phyloP scores from a whole-genome alignment of 2,888 invertebrate species.

The Teinopalpus imperialis region DNA sequence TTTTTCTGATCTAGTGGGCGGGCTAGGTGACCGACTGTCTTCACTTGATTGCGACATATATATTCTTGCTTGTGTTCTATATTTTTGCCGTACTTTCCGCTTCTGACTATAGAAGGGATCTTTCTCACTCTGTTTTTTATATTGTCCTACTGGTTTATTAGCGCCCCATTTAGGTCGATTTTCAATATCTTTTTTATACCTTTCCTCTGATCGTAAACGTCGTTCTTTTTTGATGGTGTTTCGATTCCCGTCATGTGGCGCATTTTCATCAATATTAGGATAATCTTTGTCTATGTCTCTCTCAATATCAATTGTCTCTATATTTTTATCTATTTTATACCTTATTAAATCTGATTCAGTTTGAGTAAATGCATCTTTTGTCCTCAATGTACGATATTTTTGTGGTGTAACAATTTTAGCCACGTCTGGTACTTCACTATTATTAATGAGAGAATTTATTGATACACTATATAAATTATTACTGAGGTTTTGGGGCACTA shows the following conservation, averaged over 20 bases:
- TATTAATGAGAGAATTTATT: conserved; percentile 62
- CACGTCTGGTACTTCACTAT: conserved; percentile 54
- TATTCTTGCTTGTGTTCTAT: conserved; percentile 80
- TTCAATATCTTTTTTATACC: conserved; percentile 81
- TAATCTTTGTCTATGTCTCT: conserved; percentile 78
- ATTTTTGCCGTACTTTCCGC: conserved; percentile 85
- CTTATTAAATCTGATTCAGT: conserved; percentile 74
- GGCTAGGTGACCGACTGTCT: conserved; percentile 83
- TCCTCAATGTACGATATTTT: conserved; percentile 70
- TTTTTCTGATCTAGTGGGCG: conserved; percentile 64
- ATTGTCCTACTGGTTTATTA: conserved; percentile 89
- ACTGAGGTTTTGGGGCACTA: conserved; percentile 77
- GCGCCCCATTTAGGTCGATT: conserved; percentile 89
- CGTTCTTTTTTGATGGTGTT: conserved; percentile 76
- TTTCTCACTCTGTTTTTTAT: conserved; percentile 94
- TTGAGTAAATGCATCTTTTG: conserved; percentile 86
- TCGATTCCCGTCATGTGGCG: conserved; percentile 73
- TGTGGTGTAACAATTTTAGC: conserved; percentile 68
- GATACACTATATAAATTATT: conserved; percentile 70
- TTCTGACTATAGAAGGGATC: conserved; percentile 91
- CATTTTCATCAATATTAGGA: conserved; percentile 74
- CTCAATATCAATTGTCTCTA: conserved; percentile 59
- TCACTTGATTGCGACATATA: conserved; percentile 83
- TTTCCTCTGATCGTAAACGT: conserved; percentile 77
- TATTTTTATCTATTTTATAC: conserved; percentile 51